Conservation (phyloP, 2,113 vertebrate species). For the Myiozetetes cayanensis region DNA sequence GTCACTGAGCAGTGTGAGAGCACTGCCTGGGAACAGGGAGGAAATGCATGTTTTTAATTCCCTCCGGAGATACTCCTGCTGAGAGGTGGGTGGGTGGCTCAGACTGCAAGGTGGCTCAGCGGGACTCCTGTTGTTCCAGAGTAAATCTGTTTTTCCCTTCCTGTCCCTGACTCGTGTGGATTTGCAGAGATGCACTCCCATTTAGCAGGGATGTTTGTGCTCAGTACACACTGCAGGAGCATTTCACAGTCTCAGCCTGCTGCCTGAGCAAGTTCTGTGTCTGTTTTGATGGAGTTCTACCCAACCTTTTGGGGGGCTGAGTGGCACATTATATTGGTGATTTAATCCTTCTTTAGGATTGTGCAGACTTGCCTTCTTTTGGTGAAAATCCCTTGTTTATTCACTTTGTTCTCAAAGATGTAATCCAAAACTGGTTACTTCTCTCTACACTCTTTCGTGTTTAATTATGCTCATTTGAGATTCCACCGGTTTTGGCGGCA, state of each 20-base stretch:
- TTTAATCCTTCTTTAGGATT: not conserved
- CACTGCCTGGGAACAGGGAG: not conserved
- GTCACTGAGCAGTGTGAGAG: no score
- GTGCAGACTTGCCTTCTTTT: not conserved
- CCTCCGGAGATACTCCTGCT: not conserved
- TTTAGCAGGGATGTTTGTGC: not conserved
- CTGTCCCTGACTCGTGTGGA: not conserved
- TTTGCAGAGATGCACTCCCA: not conserved
- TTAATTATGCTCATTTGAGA: not conserved
- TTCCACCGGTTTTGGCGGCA: not conserved
- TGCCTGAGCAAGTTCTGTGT: not conserved
- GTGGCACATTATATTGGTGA: rapidly evolving
- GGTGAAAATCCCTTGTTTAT: not conserved
- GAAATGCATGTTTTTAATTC: not conserved
- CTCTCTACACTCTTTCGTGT: not conserved
- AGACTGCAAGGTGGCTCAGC: not conserved
- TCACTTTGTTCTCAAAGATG: not conserved
- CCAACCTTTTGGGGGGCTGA: not conserved
- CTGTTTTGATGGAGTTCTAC: not conserved
- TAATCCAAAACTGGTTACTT: not conserved
- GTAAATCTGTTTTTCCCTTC: not conserved
- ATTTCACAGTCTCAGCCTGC: not conserved
- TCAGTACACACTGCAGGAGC: not conserved
- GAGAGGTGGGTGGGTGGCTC: not conserved
- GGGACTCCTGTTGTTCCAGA: not conserved